Conservation (phyloP, 2,797 vertebrate genomes). For the Malacoctenus gilli region DNA sequence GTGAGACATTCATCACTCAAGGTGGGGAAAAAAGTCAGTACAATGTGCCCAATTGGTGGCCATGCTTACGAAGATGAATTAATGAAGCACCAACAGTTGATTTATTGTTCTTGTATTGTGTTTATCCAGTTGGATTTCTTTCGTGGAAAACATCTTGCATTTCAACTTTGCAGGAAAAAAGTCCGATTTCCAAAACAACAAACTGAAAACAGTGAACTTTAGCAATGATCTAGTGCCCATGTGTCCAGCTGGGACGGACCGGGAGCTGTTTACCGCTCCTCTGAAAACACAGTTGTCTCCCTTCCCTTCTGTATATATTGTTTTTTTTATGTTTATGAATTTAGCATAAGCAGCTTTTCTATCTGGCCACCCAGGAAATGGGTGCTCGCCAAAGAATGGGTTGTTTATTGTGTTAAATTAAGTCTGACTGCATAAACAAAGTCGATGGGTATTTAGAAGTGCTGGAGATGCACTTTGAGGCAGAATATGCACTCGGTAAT, state of each 20-base stretch:
- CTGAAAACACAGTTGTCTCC: background rate
- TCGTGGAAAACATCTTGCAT: no score
- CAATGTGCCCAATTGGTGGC: no score
- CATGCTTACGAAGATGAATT: no score
- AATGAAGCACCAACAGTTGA: no score
- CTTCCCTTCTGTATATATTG: background rate
- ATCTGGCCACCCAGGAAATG: constrained; percentile 17
- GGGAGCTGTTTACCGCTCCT: background rate
- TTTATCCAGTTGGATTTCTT: no score
- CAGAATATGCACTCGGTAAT: background rate
- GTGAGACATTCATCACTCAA: no score
- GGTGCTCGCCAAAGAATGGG: constrained; percentile 20
- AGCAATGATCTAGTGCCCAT: no score
- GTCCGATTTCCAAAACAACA: no score
- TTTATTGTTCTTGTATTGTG: no score
- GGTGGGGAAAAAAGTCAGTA: no score
- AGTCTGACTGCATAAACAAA: constrained; percentile 2
- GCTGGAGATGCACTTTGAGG: background rate
- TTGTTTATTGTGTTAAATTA: constrained; percentile 13
- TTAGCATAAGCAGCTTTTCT: constrained; percentile 14
- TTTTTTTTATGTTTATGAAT: constrained; percentile 15
- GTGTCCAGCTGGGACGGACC: no score
- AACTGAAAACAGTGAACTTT: background rate
- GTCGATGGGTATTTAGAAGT: constrained; percentile 1
- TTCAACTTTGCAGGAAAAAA: no score